Percentiles rank a stretch among this genome's conserved stretches.
Conservation (phyloP, 2,888 invertebrate species). For the Andrena camellia region DNA sequence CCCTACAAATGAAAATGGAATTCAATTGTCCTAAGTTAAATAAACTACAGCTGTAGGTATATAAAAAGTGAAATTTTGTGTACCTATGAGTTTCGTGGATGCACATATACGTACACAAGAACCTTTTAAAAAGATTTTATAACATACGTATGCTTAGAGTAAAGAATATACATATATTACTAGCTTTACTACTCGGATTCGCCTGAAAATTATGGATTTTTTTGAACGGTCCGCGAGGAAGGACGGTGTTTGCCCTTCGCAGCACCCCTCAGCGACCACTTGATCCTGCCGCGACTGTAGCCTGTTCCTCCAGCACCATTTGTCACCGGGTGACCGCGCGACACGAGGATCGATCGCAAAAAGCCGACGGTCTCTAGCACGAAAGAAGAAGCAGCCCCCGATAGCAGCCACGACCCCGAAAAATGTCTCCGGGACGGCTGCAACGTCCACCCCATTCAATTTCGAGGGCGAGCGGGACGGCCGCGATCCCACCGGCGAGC, state of each 20-base stretch:
- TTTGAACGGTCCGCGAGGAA: too few species aligned
- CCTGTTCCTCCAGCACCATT: background rate
- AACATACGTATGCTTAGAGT: too few species aligned
- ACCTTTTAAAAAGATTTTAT: too few species aligned
- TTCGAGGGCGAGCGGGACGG: background rate
- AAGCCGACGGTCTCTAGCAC: background rate
- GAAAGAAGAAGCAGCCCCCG: background rate
- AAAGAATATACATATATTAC: too few species aligned
- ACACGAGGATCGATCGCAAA: slow-evolving; percentile 3
- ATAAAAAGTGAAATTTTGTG: too few species aligned
- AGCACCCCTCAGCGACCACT: background rate
- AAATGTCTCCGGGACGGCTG: background rate
- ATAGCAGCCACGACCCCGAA: background rate
- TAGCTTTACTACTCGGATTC: too few species aligned
- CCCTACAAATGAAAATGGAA: too few species aligned
- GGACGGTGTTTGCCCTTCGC: background rate
- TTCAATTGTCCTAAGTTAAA: too few species aligned
- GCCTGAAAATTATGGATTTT: too few species aligned
- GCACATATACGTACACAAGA: too few species aligned
- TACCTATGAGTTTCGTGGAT: too few species aligned
- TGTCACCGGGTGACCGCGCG: background rate
- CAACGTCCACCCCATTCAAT: background rate
- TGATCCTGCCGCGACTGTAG: background rate
- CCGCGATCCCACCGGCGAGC: background rate
- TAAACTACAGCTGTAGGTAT: too few species aligned